These are phyloP conservation scores for Tenthredo scrophulariae DNA, from an alignment of 2,888 invertebrate species.

Conservation along the genomic window DNA sequence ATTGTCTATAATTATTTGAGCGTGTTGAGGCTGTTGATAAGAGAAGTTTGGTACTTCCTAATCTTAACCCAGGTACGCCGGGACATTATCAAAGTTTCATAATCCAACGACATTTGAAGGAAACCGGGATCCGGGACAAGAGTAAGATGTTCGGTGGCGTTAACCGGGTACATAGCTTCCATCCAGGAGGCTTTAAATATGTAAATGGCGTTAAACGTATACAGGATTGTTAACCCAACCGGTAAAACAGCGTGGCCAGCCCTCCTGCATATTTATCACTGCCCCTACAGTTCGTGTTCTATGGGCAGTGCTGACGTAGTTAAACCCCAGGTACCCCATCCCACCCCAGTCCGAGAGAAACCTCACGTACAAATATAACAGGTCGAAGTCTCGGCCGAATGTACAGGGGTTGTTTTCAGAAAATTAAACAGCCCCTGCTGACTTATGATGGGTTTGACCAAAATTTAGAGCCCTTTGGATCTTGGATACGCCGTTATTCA, in stretches of 20 bases:
- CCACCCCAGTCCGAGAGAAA: neutral
- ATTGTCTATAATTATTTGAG: neutral
- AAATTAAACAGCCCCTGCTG: constrained; percentile 35
- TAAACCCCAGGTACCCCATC: constrained; percentile 28
- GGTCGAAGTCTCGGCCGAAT: neutral
- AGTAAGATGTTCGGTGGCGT: constrained; percentile 48
- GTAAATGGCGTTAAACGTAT: constrained; percentile 48
- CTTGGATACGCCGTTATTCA: neutral
- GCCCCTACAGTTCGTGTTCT: constrained; percentile 43
- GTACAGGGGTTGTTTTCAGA: neutral
- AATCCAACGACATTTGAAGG: constrained; percentile 1
- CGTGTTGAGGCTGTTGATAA: neutral
- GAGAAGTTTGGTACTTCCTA: neutral
- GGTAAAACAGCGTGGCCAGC: constrained; percentile 50
- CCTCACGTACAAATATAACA: constrained; percentile 28
- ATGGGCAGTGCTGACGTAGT: constrained; percentile 45
- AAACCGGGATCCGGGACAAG: constrained; percentile 8
- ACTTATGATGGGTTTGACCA: neutral
- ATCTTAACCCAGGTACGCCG: neutral
- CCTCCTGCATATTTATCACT: constrained; percentile 52
- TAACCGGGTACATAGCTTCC: constrained; percentile 3
- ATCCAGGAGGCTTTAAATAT: constrained; percentile 47
- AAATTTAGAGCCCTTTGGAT: neutral
- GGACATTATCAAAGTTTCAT: constrained; percentile 26
- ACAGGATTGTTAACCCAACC: constrained; percentile 53